Evolutionary conservation across 2,797 vertebrate genomes (phyloP), one percentile per base, ranked within the genome.

Genomic region (Propithecus perrieri): DNA sequence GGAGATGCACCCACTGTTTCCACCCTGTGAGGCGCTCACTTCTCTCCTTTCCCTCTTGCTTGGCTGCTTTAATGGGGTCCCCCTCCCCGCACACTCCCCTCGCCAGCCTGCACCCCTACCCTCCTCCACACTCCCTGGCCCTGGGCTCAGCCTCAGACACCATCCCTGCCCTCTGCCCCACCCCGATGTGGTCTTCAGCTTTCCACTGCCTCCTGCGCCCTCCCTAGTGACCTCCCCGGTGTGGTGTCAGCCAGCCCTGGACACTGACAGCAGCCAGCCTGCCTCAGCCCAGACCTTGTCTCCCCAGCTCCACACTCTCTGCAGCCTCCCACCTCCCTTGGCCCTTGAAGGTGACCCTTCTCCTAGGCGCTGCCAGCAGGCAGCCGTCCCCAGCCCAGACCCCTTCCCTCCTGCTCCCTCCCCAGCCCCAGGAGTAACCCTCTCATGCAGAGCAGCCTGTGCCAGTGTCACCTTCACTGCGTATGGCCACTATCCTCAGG

Each of bases 191-290:
- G 8, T 9, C 26, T 0, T 8, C n/a, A 0, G 4, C 26, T 17
- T 38, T 38, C 33, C 1, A 1, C 22, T n/a, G 6, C n/a, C 6
- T 14, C 11, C 74, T 11, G 18, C 0, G 0, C 35, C 61, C 28
- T 17, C 14, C 17, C 85, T 17, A 3, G 55, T 5, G 28, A 46
- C 63, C 48, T 22, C 0, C 12, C 30, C 7, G 0, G 13, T 12
- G 0, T 4, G 28, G 30, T 0, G 0, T 35, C 53, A 5, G 41
- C 24, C 5, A 38, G 26, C 17, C 3, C 61, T 2, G 4, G 22
- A 67, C 18, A 2, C 41, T 2, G 38, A 10, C 1, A 3, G 24
- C 28, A 26, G 35, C 24, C 10, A 14, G n/a, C 33, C n/a, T 11
- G 24, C 28, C 43, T 53, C 63, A 2, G 30, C 24, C 41, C 43